phyloP scores from a whole-genome alignment of 2,888 invertebrate species.

The Dusona sp. region DNA sequence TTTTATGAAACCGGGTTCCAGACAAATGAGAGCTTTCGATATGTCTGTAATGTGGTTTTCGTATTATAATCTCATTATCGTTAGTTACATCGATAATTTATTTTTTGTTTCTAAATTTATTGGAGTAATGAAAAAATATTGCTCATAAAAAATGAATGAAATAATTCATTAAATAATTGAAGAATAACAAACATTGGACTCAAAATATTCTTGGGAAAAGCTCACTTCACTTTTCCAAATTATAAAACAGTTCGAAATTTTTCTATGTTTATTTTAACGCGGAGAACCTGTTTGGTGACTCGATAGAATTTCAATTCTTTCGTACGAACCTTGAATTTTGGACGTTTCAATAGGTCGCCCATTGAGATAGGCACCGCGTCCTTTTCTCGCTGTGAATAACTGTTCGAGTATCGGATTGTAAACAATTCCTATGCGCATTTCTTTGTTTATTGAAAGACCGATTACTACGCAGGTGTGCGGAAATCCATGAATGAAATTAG shows the following conservation, averaged over 20 bases:
- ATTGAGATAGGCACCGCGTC: conserved; percentile 92
- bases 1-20: conserved; percentile 81
- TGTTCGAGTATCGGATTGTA: conserved; percentile 91
- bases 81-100: not conserved
- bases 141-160: not conserved
- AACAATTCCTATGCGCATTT: conserved; percentile 90
- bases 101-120: not conserved
- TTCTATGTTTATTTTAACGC: not conserved
- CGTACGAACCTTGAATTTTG: conserved; percentile 84
- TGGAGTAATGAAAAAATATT: no score
- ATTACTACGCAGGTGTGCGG: conserved; percentile 91
- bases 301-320: not conserved
- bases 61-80: not conserved
- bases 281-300: not conserved
- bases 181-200: not conserved
- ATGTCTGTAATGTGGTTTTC: conserved; percentile 75
- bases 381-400: conserved; percentile 90
- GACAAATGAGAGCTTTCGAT: conserved; percentile 80
- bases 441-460: conserved; percentile 87
- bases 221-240: no score
- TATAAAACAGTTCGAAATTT: no score
- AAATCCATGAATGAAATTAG: conserved; percentile 92
- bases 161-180: not conserved
- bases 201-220: no score
- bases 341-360: conserved; percentile 87